phyloP scores from a whole-genome alignment of 2,113 vertebrate species.

The Tenebrosternarchus preto region DNA sequence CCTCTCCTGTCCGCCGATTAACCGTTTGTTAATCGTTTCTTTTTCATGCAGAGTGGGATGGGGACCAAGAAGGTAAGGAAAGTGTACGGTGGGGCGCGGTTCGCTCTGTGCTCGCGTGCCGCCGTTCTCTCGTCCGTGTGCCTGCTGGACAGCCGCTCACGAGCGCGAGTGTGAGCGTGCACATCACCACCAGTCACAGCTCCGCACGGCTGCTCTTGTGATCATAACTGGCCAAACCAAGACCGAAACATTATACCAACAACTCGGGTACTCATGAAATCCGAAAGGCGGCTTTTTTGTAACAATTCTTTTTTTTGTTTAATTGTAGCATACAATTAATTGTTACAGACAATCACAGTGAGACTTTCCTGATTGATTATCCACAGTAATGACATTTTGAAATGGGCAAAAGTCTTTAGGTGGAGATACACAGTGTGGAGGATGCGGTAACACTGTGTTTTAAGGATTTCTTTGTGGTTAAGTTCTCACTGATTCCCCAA shows the following conservation, averaged over 20 bases:
- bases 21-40: slow-evolving; percentile 8
- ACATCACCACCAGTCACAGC: slow-evolving; percentile 9
- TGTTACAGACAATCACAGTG: too few relatives aligned
- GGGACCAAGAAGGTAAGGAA: slow-evolving; percentile 43
- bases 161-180: neutral
- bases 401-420: neutral
- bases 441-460: too few relatives aligned
- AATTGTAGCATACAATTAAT: too few relatives aligned
- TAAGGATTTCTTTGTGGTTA: too few relatives aligned
- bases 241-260: slow-evolving; percentile 9
- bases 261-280: slow-evolving; percentile 9
- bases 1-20: neutral
- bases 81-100: slow-evolving; percentile 14
- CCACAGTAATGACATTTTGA: neutral
- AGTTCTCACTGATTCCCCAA: too few relatives aligned
- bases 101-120: slow-evolving; percentile 2
- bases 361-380: too few relatives aligned
- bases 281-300: neutral
- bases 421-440: neutral
- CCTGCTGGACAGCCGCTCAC: slow-evolving; percentile 16
- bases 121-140: neutral
- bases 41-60: slow-evolving; percentile 41
- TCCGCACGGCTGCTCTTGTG: slow-evolving; percentile 30
- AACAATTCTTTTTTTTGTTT: neutral
- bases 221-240: slow-evolving; percentile 34